These are phyloP conservation scores for Acronicta leporina DNA, from an alignment of 2,888 invertebrate species.

Conservation along the genomic window DNA sequence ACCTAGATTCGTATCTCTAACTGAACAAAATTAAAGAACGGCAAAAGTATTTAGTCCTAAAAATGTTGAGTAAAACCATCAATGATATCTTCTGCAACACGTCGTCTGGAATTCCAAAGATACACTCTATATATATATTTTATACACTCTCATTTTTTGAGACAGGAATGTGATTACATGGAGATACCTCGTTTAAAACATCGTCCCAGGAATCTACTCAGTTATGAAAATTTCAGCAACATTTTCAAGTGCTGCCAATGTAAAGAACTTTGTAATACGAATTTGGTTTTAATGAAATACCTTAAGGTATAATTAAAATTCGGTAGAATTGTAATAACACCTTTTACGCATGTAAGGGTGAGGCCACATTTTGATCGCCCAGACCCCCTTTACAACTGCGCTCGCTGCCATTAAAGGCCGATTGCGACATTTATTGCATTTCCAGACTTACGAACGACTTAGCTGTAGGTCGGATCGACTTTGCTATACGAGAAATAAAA, in stretches of 20 bases:
- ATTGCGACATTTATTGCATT: slow-evolving; percentile 55
- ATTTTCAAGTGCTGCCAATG: slow-evolving; percentile 46
- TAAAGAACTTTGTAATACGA: slow-evolving; percentile 34
- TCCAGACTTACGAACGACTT: slow-evolving; percentile 43
- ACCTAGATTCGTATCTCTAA: background rate
- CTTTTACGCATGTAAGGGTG: slow-evolving; percentile 35
- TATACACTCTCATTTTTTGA: slow-evolving; percentile 42
- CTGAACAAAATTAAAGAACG: background rate
- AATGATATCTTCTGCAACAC: background rate
- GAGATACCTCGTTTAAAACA: slow-evolving; percentile 47
- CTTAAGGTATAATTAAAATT: slow-evolving; percentile 51
- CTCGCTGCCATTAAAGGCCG: slow-evolving; percentile 36
- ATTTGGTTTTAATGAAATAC: slow-evolving; percentile 53
- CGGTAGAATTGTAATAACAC: slow-evolving; percentile 51
- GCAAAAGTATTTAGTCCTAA: background rate
- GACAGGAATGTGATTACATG: slow-evolving; percentile 53
- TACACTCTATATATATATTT: no score
- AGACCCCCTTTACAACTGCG: slow-evolving; percentile 39
- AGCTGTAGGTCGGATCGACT: slow-evolving; percentile 38
- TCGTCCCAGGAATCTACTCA: slow-evolving; percentile 41
- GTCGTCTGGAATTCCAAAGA: slow-evolving; percentile 36
- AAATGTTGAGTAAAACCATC: slow-evolving; percentile 24
- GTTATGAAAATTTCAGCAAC: slow-evolving; percentile 52
- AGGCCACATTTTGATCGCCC: slow-evolving; percentile 36
- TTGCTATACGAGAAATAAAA: slow-evolving; percentile 42